These are phyloP conservation scores for Dunckerocampus dactyliophorus DNA, from an alignment of 2,113 vertebrate species.

Conservation along the genomic window DNA sequence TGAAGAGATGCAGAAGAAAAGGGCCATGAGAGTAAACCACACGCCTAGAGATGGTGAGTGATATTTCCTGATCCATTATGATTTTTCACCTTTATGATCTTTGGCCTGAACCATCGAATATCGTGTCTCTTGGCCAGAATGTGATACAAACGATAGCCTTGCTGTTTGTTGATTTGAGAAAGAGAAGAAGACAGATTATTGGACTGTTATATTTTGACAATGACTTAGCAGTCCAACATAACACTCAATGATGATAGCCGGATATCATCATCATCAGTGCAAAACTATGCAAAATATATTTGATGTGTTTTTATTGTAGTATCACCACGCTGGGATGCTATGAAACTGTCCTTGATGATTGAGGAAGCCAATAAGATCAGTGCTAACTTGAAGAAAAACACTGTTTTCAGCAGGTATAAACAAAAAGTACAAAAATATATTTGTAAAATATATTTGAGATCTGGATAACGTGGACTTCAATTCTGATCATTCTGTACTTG, in stretches of 20 bases:
- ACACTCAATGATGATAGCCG: not conserved
- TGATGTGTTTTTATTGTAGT: conserved; percentile 56
- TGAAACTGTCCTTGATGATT: conserved; percentile 94
- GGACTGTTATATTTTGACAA: not conserved
- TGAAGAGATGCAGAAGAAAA: conserved; percentile 76
- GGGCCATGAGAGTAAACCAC: conserved; percentile 50
- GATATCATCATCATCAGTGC: not conserved
- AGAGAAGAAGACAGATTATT: not conserved
- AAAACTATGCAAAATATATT: not conserved
- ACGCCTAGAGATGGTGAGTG: conserved; percentile 50
- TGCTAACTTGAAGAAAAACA: conserved; percentile 76
- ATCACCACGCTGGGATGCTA: conserved; percentile 81
- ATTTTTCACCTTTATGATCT: not conserved
- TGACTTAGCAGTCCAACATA: not conserved
- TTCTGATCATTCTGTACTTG: conserved; percentile 3
- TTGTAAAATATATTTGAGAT: not conserved
- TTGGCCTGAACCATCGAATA: not conserved
- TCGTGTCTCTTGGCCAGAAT: not conserved
- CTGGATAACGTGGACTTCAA: not conserved
- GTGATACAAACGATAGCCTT: not conserved
- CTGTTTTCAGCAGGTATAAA: conserved; percentile 82
- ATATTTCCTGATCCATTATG: not conserved
- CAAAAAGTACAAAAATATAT: not conserved
- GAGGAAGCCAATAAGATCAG: conserved; percentile 92
- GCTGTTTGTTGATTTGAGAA: too few species aligned